Evolutionary conservation across 2,797 vertebrate genomes (phyloP), one percentile per base, ranked within the genome.

Genomic region (Chaunax sp.): DNA sequence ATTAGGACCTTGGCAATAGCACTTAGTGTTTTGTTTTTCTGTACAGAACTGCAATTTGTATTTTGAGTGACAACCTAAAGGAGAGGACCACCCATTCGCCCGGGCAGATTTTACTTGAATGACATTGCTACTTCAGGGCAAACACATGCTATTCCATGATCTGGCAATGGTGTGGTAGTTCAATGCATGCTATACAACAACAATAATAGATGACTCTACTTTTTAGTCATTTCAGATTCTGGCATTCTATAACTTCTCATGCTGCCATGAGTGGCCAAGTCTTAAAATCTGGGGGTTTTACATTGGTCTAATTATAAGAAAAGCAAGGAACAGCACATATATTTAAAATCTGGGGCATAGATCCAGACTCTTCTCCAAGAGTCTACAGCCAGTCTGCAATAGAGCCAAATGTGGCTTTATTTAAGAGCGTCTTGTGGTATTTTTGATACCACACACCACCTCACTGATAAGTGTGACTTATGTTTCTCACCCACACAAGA

Each of bases 381-480:
- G n/a, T 54, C 51, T 43, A 41, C 53, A 43, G 33, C 64, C 73
- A 38, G 52, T 15, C 69, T 78, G 61, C 41, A 4, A 0, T 19
- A 10, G 30, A 26, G 49, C 71, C 71, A 67, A 78, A 84, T 80
- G 56, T 20, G 66, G 45, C 64, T 60, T 69, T 19, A 67, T 81
- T 78, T 77, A 49, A 61, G 57, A 26, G 20, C 14, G 16, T 67
- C 54, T 58, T 50, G 60, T 70, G 64, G 59, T 84, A 70, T 83
- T 82, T 89, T 54, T 23, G 67, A 64, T 69, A 74, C 76, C 86
- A 91, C 83, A 69, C 85, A 84, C 73, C 84, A 87, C 81, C 83
- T 82, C 84, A 84, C 78, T 57, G 78, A 72, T 73, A 62, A 88
- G 88, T 89, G 92, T 82, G 89, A 90, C 89, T 92, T 92, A 87